Evolutionary conservation across 2,888 invertebrate species (phyloP).

Genomic region (Eristalis arbustorum): DNA sequence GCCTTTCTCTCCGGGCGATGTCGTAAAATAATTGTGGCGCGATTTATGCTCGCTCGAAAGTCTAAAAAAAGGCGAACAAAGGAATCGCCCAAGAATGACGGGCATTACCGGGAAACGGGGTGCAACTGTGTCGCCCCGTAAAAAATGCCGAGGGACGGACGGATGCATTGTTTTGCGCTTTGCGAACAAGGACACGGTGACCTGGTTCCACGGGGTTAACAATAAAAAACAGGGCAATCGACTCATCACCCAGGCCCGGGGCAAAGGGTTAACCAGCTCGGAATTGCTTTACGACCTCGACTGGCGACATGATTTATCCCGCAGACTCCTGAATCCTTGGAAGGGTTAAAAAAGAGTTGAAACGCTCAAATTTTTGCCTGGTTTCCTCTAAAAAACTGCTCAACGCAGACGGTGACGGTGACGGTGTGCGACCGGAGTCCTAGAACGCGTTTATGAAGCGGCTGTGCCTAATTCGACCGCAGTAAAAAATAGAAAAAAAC

Average conservation of each 20-base stretch:
- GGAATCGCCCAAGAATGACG: background rate
- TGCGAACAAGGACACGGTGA: constrained; percentile 40
- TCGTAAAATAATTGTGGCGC: constrained; percentile 67
- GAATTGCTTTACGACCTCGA: constrained; percentile 44
- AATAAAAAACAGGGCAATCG: constrained; percentile 62
- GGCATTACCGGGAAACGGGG: background rate
- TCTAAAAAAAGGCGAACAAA: background rate
- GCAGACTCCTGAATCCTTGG: constrained; percentile 21
- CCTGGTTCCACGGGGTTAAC: constrained; percentile 52
- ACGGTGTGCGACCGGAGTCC: background rate
- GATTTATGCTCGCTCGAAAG: constrained; percentile 52
- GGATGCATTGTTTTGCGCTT: background rate
- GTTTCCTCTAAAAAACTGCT: background rate
- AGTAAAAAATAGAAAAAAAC: constrained; percentile 8
- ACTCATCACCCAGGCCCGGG: constrained; percentile 4
- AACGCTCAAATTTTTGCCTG: too few species aligned
- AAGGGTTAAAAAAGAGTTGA: constrained; percentile 38
- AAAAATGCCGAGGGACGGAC: constrained; percentile 16
- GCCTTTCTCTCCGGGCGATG: background rate
- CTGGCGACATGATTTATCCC: constrained; percentile 48
- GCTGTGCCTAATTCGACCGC: constrained; percentile 41
- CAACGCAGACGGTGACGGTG: background rate
- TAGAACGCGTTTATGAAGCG: constrained; percentile 11
- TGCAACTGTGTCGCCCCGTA: constrained; percentile 50
- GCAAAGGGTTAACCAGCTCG: background rate